Evolutionary conservation across 2,888 invertebrate species (phyloP), one percentile per base, ranked within the genome.

Genomic region (Synanthedon myopaeformis): DNA sequence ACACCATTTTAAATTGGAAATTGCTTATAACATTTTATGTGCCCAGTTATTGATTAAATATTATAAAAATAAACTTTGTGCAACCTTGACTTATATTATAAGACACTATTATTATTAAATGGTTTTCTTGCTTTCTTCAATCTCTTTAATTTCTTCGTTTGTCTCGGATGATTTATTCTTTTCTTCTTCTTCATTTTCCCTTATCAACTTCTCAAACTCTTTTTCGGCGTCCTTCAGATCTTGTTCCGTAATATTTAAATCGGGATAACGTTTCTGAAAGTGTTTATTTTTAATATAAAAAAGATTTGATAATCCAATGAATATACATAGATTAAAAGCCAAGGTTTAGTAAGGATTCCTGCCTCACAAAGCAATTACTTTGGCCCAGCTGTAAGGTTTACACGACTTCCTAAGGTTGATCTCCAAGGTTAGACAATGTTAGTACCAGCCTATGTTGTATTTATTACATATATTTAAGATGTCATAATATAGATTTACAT

Each of bases 171-270:
- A 54, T 57, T 51, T 52, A n/a, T 49, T 56, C 14, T 59, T 57
- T 52, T 63, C 60, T 42, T 70, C 68, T 11, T 68, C 61, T 2
- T 66, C 61, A 54, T 72, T 59, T 63, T 84, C 81, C 53, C 75
- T 79, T 1, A 68, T 69, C 23, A 79, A 66, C n/a, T 79, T 77
- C 50, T 80, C 83, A 1, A 82, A 59, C 52, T 82, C 84, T 55
- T 80, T 76, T 53, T 80, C 82, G 17, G 79, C 80, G 28, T 85
- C 79, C 55, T 77, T 75, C 5, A 82, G 60, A 55, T 89, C 88
- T 55, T 89, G 85, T 58, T 84, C 86, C 1, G 85, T 85, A 45
- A 87, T 74, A 49, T 85, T 76, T 1, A 87, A 61, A 57, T 79
- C 81, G 0, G 87, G 87, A 56, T 76, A 87, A 4, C 85, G 80